phyloP scores from a whole-genome alignment of 1,140 invertebrate genomes.

The Rhyacophila brunnea region DNA sequence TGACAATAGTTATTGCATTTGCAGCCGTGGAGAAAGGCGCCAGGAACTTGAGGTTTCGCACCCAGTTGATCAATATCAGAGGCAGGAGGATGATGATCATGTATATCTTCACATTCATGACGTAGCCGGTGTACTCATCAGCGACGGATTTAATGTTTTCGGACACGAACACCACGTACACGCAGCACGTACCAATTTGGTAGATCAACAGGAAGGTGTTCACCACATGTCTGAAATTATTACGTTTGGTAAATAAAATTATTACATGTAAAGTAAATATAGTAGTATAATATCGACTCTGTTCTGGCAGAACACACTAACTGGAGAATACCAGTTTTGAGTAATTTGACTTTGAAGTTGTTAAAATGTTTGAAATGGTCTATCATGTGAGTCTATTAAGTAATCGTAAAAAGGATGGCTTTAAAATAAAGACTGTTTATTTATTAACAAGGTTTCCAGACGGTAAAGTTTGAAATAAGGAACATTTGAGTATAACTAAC shows the following conservation, averaged over 20 bases:
- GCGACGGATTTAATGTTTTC: conserved; percentile 66
- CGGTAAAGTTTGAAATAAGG: too few species aligned
- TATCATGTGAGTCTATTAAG: too few species aligned
- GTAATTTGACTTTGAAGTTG: too few species aligned
- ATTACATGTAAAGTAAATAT: neutral
- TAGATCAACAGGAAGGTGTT: conserved; percentile 75
- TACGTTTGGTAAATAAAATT: neutral
- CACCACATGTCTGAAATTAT: conserved; percentile 54
- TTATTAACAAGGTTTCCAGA: too few species aligned
- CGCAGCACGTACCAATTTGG: conserved; percentile 86
- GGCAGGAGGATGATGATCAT: conserved; percentile 63
- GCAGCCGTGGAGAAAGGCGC: conserved; percentile 74
- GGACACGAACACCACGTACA: conserved; percentile 83
- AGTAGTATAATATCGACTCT: too few species aligned
- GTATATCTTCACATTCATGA: conserved; percentile 50
- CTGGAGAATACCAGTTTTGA: too few species aligned
- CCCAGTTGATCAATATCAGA: conserved; percentile 67
- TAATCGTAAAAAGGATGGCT: too few species aligned
- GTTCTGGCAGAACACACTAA: too few species aligned
- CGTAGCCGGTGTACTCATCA: conserved; percentile 47
- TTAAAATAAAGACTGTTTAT: too few species aligned
- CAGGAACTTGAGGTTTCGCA: conserved; percentile 71
- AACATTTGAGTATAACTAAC: too few species aligned
- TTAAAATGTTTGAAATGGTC: too few species aligned
- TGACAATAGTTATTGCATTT: conserved; percentile 63